Conservation (phyloP, 2,797 vertebrate genomes). For the Threskiornis aethiopicus region DNA sequence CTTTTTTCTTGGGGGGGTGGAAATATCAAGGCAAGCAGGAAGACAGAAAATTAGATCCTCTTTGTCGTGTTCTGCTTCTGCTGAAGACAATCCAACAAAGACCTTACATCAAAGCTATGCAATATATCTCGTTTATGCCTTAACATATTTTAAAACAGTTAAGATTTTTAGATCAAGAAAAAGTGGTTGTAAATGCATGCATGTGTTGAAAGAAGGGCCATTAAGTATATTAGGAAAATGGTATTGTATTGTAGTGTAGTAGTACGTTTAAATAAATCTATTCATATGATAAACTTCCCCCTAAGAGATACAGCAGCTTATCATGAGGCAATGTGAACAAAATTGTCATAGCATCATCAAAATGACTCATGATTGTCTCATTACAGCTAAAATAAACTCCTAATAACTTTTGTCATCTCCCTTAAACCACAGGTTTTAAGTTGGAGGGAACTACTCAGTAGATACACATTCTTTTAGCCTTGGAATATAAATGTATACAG, state of each 20-base stretch:
- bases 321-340: not conserved
- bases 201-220: not conserved
- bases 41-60: not conserved
- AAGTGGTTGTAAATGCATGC: not conserved
- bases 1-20: rapidly evolving
- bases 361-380: not conserved
- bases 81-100: not conserved
- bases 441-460: not conserved
- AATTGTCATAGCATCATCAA: not conserved
- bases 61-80: not conserved
- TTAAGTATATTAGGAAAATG: not conserved
- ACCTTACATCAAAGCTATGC: not conserved
- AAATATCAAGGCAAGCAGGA: not conserved
- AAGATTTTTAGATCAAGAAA: not conserved
- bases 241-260: not conserved
- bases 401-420: not conserved
- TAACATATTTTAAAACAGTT: not conserved
- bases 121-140: not conserved
- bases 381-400: not conserved
- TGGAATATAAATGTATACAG: not conserved
- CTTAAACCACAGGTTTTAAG: not conserved
- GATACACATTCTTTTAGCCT: not conserved
- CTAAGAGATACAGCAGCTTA: not conserved
- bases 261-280: not conserved
- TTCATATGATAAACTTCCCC: not conserved